Conservation (phyloP, 2,888 invertebrate genomes). For the Nephrotoma guestfalica region DNA sequence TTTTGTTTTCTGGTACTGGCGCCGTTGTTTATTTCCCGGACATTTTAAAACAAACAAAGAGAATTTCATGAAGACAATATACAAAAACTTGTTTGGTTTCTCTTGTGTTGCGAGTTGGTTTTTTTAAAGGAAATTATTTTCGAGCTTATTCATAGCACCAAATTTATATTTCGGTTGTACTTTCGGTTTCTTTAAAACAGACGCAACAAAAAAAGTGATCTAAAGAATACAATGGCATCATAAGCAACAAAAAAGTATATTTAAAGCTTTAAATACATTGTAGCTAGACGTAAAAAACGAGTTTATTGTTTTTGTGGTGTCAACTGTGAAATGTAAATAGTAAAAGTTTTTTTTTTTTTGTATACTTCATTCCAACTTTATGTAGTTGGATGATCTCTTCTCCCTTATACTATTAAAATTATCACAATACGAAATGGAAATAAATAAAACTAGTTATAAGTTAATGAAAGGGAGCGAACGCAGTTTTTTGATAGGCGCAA, state of each 20-base stretch:
- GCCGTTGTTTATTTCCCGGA: not conserved
- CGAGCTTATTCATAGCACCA: not conserved
- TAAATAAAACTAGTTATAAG: not conserved
- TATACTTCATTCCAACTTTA: not conserved
- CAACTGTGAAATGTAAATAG: not conserved
- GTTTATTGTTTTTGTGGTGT: not conserved
- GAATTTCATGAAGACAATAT: not conserved
- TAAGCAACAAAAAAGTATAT: not conserved
- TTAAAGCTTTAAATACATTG: not conserved
- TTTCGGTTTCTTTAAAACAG: not conserved
- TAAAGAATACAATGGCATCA: not conserved
- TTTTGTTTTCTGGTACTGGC: not conserved
- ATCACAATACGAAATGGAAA: not conserved
- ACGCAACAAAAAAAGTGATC: not conserved
- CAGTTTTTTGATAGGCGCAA: not conserved
- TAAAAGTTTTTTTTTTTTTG: not conserved
- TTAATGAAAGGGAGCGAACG: not conserved
- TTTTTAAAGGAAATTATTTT: not conserved
- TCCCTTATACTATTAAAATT: not conserved
- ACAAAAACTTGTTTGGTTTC: not conserved
- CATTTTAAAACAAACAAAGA: not conserved
- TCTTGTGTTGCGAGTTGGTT: not conserved
- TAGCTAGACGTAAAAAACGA: not conserved
- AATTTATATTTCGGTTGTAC: not conserved
- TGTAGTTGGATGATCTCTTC: not conserved